Evolutionary conservation across 2,113 vertebrate species (phyloP).

Genomic region (Amphiprion percula): DNA sequence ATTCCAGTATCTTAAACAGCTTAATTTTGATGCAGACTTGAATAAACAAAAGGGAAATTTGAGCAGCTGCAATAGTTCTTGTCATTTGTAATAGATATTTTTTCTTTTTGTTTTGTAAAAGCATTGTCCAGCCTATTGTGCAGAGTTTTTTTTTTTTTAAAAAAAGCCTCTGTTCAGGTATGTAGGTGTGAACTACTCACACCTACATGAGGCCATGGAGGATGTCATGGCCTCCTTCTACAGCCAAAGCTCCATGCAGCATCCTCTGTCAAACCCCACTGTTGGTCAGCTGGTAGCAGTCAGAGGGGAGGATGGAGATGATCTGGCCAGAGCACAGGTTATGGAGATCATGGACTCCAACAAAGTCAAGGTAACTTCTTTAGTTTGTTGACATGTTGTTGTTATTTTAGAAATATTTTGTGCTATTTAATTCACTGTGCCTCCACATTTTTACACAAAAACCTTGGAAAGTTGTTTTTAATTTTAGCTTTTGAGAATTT

Average conservation of each 20-base stretch:
- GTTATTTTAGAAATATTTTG: not conserved
- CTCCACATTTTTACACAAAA: no score
- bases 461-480: no score
- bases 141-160: not conserved
- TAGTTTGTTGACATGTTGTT: no score
- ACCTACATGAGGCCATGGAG: constrained; percentile 91
- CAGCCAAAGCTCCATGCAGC: constrained; percentile 53
- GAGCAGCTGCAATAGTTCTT: no score
- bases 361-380: constrained; percentile 87
- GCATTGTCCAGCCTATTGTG: not conserved
- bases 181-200: constrained; percentile 92
- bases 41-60: no score
- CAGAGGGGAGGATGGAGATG: constrained; percentile 86
- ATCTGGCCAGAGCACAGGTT: constrained; percentile 89
- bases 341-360: constrained; percentile 77
- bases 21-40: no score
- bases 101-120: not conserved
- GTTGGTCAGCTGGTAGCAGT: constrained; percentile 89
- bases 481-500: no score
- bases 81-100: no score
- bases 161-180: constrained; percentile 81
- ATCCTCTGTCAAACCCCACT: constrained; percentile 60
- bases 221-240: constrained; percentile 91
- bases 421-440: not conserved
- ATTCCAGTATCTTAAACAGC: no score